Conservation (phyloP, 2,888 invertebrate genomes). For the Hyalella azteca region DNA sequence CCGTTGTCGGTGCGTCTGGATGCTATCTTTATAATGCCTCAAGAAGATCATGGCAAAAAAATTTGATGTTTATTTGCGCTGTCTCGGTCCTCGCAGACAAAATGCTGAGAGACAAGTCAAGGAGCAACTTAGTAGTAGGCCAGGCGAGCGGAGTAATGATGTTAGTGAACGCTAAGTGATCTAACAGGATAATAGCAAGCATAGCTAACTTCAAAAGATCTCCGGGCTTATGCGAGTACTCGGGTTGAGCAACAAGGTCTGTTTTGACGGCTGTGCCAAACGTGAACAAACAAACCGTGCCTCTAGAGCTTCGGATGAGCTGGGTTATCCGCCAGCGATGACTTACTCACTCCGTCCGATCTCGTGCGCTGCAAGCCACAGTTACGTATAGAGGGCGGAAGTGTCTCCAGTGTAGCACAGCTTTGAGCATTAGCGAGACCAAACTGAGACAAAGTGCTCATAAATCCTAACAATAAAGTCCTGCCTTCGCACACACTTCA, state of each 20-base stretch:
- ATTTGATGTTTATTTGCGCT: neutral
- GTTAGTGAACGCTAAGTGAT: conserved; percentile 28
- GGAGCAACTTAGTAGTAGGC: conserved; percentile 4
- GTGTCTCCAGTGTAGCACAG: neutral
- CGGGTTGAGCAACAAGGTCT: conserved; percentile 1
- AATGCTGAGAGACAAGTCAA: conserved; percentile 10
- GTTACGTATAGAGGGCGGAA: neutral
- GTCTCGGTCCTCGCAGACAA: neutral
- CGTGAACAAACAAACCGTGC: neutral
- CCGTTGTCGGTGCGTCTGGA: too few relatives aligned
- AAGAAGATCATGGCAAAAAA: neutral
- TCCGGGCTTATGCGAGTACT: neutral
- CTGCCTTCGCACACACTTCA: conserved; percentile 20
- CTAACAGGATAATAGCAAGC: conserved; percentile 22
- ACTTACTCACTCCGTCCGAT: neutral
- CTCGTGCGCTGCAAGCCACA: neutral
- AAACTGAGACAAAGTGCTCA: conserved; percentile 27
- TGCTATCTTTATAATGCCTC: too few relatives aligned
- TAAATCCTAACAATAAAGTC: conserved; percentile 15
- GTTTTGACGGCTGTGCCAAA: conserved; percentile 17
- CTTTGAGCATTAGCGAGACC: neutral
- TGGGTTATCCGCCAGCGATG: neutral
- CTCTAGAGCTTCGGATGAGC: neutral
- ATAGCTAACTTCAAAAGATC: neutral
- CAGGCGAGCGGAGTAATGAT: conserved; percentile 29